Percentiles rank a stretch among this genome's conserved stretches.
These are phyloP conservation scores for Aphelenchoides bicaudatus DNA, from an alignment of 2,888 invertebrate species.

Conservation along the genomic window DNA sequence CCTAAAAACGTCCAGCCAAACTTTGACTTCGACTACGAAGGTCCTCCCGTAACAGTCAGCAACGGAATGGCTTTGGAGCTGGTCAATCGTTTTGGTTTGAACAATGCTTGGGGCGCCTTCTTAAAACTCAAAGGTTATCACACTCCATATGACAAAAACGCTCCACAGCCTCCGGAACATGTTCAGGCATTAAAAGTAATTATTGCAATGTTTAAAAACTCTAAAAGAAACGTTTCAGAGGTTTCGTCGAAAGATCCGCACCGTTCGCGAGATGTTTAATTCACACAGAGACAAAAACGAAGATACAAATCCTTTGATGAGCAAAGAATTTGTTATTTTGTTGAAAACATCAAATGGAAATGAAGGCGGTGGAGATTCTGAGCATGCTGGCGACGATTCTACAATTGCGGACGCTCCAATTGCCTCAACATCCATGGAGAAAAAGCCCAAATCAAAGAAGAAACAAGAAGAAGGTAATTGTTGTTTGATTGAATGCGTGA, in stretches of 20 bases:
- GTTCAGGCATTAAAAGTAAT: conserved; percentile 16
- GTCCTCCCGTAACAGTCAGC: conserved; percentile 35
- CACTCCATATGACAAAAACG: conserved; percentile 13
- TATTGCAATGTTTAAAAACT: too few species aligned
- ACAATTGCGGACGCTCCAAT: too few species aligned
- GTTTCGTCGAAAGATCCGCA: conserved; percentile 17
- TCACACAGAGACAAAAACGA: conserved; percentile 9
- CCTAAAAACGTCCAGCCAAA: conserved; percentile 12
- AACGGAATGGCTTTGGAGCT: conserved; percentile 38
- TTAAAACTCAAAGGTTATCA: conserved; percentile 16
- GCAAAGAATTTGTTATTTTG: conserved; percentile 10
- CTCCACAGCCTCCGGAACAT: conserved; percentile 18
- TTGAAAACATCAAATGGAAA: conserved; percentile 19
- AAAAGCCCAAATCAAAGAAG: conserved; percentile 5
- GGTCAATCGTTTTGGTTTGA: conserved; percentile 34
- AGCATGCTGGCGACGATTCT: too few species aligned
- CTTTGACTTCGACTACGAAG: conserved; percentile 38
- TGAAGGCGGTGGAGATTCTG: not conserved
- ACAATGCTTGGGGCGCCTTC: conserved; percentile 34
- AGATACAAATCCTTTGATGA: conserved; percentile 18
- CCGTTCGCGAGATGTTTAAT: conserved; percentile 16
- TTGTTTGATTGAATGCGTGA: not conserved
- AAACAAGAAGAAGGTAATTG: conserved; percentile 6
- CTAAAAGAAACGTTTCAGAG: too few species aligned
- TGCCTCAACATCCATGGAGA: conserved; percentile 3